phyloP scores from a whole-genome alignment of 2,888 invertebrate species.

The Diarsia rubi region DNA sequence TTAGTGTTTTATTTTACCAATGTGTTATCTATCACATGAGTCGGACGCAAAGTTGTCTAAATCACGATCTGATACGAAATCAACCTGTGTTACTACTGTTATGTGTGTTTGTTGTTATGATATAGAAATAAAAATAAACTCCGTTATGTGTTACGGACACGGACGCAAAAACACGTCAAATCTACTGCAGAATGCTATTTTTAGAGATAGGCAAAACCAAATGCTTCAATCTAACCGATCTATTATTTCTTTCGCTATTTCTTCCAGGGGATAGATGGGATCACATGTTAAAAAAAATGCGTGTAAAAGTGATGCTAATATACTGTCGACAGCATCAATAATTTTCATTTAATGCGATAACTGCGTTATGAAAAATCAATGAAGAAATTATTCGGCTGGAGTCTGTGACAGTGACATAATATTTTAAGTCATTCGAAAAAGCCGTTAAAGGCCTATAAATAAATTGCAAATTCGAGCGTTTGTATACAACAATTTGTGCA shows the following conservation, averaged over 20 bases:
- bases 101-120: constrained; percentile 7
- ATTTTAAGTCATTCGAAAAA: not conserved
- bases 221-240: not conserved
- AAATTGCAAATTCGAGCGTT: constrained; percentile 4
- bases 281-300: not conserved
- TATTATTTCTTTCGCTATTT: not conserved
- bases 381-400: not conserved
- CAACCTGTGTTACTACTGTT: not conserved
- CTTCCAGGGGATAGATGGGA: not conserved
- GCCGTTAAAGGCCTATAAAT: not conserved
- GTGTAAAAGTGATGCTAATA: not conserved
- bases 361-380: not conserved
- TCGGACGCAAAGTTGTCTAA: not conserved
- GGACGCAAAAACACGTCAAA: not conserved
- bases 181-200: not conserved
- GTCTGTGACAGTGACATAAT: too few relatives aligned
- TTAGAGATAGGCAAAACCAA: constrained; percentile 6
- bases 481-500: constrained; percentile 10
- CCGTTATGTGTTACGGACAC: constrained; percentile 1
- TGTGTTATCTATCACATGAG: not conserved
- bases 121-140: not conserved
- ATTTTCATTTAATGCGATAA: not conserved
- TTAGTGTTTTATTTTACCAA: not conserved
- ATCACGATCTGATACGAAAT: not conserved
- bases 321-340: not conserved